phyloP scores from a whole-genome alignment of 2,797 vertebrate genomes.

The Phyllotis vaccarum region DNA sequence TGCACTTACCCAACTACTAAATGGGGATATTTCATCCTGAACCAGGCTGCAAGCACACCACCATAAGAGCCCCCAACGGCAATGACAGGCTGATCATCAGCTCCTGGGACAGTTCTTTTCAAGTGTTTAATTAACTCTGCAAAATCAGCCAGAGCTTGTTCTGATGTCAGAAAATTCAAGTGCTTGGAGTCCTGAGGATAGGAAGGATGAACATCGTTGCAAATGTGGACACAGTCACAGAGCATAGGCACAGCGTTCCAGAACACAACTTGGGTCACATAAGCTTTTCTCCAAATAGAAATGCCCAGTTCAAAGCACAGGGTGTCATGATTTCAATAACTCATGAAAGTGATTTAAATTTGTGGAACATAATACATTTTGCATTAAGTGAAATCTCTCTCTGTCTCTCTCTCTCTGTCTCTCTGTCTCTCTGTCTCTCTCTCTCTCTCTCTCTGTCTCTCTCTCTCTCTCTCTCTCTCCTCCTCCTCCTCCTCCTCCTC shows the following conservation, averaged over 20 bases:
- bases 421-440: background rate
- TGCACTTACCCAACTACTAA: slow-evolving; percentile 93
- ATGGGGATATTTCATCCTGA: slow-evolving; percentile 98
- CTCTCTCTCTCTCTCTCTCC: no score
- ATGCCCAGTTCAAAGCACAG: slow-evolving; percentile 24
- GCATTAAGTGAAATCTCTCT: background rate
- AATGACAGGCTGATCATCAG: slow-evolving; percentile 93
- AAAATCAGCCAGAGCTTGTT: slow-evolving; percentile 97
- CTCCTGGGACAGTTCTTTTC: slow-evolving; percentile 88
- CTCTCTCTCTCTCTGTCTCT: slow-evolving; percentile 8
- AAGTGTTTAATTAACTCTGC: slow-evolving; percentile 92
- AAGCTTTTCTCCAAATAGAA: slow-evolving; percentile 53
- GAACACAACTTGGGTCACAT: background rate
- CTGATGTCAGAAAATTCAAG: slow-evolving; percentile 96
- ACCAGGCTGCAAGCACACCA: slow-evolving; percentile 97
- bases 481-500: no score
- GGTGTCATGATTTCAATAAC: slow-evolving; percentile 10
- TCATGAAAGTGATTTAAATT: slow-evolving; percentile 38
- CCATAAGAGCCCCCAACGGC: slow-evolving; percentile 97
- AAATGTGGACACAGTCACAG: slow-evolving; percentile 44
- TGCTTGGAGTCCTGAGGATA: slow-evolving; percentile 93
- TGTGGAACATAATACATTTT: slow-evolving; percentile 42
- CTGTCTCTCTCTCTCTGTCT: background rate
- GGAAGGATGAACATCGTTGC: slow-evolving; percentile 54
- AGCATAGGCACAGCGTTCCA: background rate